Percentiles rank a stretch among this genome's conserved stretches.
These are phyloP conservation scores for Dynastes grantii DNA, from an alignment of 2,888 invertebrate species.

Conservation along the genomic window DNA sequence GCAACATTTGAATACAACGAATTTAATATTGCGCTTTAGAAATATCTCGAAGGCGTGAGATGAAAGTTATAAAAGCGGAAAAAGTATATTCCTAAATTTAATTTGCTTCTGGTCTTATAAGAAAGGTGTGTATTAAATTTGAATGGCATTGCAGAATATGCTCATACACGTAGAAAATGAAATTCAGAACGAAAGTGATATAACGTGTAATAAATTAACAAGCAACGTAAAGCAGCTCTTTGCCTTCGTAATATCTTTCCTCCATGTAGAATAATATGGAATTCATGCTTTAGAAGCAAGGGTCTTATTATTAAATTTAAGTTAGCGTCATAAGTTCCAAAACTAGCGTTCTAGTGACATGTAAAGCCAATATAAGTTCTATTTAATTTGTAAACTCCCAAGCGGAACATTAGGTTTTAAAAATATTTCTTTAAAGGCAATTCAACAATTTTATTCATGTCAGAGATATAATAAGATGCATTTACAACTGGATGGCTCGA, in stretches of 20 bases:
- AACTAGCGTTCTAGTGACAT: neutral
- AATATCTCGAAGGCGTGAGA: no score
- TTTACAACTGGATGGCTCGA: no score
- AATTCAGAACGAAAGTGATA: neutral
- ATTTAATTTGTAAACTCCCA: neutral
- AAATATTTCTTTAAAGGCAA: neutral
- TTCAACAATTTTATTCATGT: no score
- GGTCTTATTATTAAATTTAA: slow-evolving; percentile 20
- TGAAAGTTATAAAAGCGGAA: no score
- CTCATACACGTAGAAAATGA: no score
- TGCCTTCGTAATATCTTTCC: neutral
- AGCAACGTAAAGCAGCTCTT: neutral
- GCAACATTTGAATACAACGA: no score
- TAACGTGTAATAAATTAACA: slow-evolving; percentile 12
- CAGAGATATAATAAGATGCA: no score
- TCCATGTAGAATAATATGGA: neutral
- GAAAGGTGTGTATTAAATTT: no score
- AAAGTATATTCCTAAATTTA: no score
- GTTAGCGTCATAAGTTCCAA: slow-evolving; percentile 9
- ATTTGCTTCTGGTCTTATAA: no score
- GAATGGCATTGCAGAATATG: no score
- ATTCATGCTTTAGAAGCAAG: neutral
- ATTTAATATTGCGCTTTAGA: no score
- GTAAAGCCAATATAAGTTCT: neutral
- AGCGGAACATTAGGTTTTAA: neutral